A percentile compares a stretch with the other conserved stretches of the same genome.
phyloP scores from a whole-genome alignment of 2,113 vertebrate species.

The Psittacula cyanocephala region DNA sequence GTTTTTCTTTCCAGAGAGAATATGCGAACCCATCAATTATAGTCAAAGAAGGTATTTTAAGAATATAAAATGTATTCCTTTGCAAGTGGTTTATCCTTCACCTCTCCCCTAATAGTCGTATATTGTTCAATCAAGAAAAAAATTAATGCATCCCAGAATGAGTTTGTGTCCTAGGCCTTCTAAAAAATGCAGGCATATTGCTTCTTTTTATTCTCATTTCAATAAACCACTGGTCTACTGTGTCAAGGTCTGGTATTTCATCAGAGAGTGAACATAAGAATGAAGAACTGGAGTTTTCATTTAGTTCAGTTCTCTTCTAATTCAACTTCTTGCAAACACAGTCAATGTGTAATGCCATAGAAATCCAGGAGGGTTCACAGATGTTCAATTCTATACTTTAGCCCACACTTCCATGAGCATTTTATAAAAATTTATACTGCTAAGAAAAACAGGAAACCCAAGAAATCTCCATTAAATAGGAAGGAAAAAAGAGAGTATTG shows the following conservation, averaged over 20 bases:
- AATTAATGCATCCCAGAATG: neutral
- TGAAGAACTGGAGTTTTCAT: neutral
- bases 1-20: neutral
- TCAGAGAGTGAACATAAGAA: neutral
- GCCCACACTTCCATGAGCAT: neutral
- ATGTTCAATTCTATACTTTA: neutral
- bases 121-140: neutral
- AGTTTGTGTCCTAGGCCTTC: neutral
- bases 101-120: neutral
- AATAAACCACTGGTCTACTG: neutral
- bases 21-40: neutral
- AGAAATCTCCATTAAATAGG: neutral
- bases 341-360: neutral
- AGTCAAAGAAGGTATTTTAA: neutral
- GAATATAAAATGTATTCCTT: neutral
- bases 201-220: neutral
- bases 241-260: neutral
- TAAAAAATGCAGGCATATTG: neutral
- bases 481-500: neutral
- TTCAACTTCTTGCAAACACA: neutral
- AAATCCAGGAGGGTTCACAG: neutral
- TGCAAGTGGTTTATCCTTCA: neutral
- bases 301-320: neutral
- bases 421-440: neutral
- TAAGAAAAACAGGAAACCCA: neutral